Evolutionary conservation across 2,113 vertebrate genomes (phyloP).

Genomic region (Dinomys branickii): DNA sequence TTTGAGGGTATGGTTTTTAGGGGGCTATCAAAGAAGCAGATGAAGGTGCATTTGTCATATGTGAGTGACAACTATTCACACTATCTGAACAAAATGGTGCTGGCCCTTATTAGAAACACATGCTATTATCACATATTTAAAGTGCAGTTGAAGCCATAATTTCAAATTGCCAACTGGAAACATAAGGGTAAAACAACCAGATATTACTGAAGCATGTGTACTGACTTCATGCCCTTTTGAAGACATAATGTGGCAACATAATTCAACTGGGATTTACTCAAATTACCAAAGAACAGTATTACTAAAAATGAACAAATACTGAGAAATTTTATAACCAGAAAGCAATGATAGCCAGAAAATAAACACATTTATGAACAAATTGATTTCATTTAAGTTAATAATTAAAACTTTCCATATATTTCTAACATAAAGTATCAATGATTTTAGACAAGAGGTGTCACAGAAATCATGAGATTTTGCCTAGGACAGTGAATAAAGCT

Average conservation of each 20-base stretch:
- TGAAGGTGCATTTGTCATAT: constrained; percentile 93
- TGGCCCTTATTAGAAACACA: constrained; percentile 92
- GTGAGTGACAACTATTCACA: constrained; percentile 93
- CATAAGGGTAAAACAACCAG: constrained; percentile 91
- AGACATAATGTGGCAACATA: constrained; percentile 90
- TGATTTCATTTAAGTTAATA: constrained; percentile 66
- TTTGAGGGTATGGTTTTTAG: constrained; percentile 93
- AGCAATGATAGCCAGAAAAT: constrained; percentile 48
- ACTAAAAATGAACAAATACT: constrained; percentile 72
- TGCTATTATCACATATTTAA: constrained; percentile 93
- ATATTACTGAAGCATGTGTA: constrained; percentile 91
- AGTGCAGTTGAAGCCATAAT: constrained; percentile 92
- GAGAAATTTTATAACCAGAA: constrained; percentile 74
- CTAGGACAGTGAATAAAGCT: background rate
- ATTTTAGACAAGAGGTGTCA: constrained; percentile 51
- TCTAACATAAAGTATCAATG: constrained; percentile 55
- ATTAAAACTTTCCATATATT: constrained; percentile 45
- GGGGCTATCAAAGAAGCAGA: constrained; percentile 90
- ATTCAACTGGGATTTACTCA: constrained; percentile 87
- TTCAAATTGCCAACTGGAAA: constrained; percentile 92
- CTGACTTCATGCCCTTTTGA: constrained; percentile 91
- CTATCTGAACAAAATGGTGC: constrained; percentile 89
- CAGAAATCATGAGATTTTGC: constrained; percentile 39
- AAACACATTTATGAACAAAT: constrained; percentile 72
- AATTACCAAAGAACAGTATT: constrained; percentile 84